Evolutionary conservation across 2,113 vertebrate species (phyloP), one percentile per base, ranked within the genome.

Genomic region (Nothoprocta perdicaria): DNA sequence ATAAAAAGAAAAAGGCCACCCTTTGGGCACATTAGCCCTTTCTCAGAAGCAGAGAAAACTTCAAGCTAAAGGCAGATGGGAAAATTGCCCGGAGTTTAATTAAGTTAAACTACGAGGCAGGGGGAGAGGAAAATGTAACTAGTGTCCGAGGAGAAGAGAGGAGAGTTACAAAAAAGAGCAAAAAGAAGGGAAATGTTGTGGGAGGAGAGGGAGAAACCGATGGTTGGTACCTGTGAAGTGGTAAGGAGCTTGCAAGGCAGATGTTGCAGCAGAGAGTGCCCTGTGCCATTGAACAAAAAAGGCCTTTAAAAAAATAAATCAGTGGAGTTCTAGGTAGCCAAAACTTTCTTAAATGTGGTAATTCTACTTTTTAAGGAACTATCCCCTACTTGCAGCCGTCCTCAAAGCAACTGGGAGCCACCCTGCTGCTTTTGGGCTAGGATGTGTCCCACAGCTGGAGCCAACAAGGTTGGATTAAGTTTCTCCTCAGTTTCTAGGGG

Each of bases 181-280:
- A 77, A 76, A 77, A 75, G 63, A 45, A 80, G 63, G 66, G 55
- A 12, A 85, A 41, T 48, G 4, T 65, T 77, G 60, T 60, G 80
- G 41, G 27, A n/a, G 57, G 55, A 73, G 55, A 71, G 57, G 15
- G 53, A 69, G 71, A 66, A 89, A 55, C 18, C 50, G 21, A 58
- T 40, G 65, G 14, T 17, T 55, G 31, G 40, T 41, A 21, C 43
- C 48, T 95, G 69, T 95, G 67, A 94, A 94, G 93, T 88, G 82
- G 80, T 31, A 16, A 87, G 62, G 53, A 73, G 75, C 11, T 77
- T 23, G 88, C 60, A 29, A 35, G 65, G 31, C 46, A 77, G 55
- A 68, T 88, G 55, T 17, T 52, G 10, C n/a, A 43, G 65, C 43
- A 46, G 16, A 29, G 62, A 9, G 9, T 9, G 11, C 29, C 67